Evolutionary conservation across 1,140 invertebrate species (phyloP).

Genomic region (Gryllus bimaculatus): DNA sequence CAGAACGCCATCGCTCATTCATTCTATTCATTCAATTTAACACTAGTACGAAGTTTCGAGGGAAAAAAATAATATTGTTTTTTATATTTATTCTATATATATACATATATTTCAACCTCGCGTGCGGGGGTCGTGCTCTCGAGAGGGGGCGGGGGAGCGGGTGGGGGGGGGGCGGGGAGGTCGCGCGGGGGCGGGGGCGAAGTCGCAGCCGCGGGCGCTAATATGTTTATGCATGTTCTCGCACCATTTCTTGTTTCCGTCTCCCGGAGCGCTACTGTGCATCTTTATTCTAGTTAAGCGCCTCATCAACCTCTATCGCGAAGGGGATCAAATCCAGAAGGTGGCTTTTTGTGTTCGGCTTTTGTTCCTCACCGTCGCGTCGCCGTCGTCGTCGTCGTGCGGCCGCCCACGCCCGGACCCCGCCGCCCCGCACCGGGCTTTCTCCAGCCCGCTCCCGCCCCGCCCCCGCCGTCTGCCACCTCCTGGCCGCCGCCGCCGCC

Average conservation of each 20-base stretch:
- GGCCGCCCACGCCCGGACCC: neutral
- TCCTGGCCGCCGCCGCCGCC: neutral
- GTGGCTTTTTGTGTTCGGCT: slow-evolving; percentile 19
- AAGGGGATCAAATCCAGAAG: slow-evolving; percentile 19
- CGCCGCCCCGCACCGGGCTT: neutral
- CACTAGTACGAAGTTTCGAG: neutral
- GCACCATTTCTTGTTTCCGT: neutral
- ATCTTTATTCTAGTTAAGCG: slow-evolving; percentile 13
- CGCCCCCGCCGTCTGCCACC: neutral
- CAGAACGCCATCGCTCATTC: neutral
- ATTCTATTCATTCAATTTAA: neutral
- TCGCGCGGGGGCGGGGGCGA: no score
- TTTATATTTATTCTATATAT: neutral
- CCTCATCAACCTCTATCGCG: slow-evolving; percentile 13
- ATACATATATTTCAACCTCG: neutral
- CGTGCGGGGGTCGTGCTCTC: no score
- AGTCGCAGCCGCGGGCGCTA: neutral
- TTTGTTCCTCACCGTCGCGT: neutral
- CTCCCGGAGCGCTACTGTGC: slow-evolving; percentile 7
- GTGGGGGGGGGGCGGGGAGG: no score
- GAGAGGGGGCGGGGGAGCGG: no score
- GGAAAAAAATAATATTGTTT: neutral
- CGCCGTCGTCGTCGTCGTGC: neutral
- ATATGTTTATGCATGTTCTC: neutral
- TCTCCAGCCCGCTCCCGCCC: slow-evolving; percentile 6